phyloP scores from a whole-genome alignment of 2,888 invertebrate species.

The Xanthostigma xanthostigma region DNA sequence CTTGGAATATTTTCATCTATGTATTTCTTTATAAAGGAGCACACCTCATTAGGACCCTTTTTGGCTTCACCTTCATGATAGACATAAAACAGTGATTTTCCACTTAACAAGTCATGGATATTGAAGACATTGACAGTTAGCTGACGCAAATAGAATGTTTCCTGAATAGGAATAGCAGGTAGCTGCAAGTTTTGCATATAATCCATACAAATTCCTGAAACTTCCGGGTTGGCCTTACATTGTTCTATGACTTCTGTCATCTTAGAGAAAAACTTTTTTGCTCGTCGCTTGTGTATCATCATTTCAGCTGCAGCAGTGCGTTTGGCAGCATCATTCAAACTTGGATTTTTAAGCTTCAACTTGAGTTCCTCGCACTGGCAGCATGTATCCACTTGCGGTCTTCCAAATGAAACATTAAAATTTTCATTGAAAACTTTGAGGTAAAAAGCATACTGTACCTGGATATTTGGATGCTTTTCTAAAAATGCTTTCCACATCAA shows the following conservation, averaged over 20 bases:
- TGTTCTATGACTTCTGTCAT: slow-evolving; percentile 5
- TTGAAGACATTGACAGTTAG: slow-evolving; percentile 11
- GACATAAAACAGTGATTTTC: slow-evolving; percentile 7
- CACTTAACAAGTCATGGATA: slow-evolving; percentile 10
- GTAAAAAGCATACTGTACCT: slow-evolving; percentile 1
- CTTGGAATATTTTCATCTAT: slow-evolving; percentile 2
- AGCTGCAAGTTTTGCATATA: slow-evolving; percentile 13
- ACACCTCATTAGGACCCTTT: slow-evolving; percentile 9
- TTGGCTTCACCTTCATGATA: slow-evolving; percentile 7
- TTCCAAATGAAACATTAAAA: slow-evolving; percentile 7
- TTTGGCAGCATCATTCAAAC: slow-evolving; percentile 10
- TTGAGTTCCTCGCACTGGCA: slow-evolving; percentile 8
- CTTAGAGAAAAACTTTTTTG: slow-evolving; percentile 12
- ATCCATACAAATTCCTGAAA: slow-evolving; percentile 10
- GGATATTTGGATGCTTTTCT: too few relatives aligned
- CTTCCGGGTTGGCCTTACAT: slow-evolving; percentile 6
- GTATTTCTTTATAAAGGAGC: slow-evolving; percentile 7
- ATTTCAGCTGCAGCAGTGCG: slow-evolving; percentile 9
- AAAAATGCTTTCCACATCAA: neutral
- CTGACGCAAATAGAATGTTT: slow-evolving; percentile 13
- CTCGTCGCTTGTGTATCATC: slow-evolving; percentile 9
- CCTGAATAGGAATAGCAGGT: slow-evolving; percentile 12
- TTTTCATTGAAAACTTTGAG: slow-evolving; percentile 3
- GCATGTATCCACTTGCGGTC: slow-evolving; percentile 9
- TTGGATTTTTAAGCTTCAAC: slow-evolving; percentile 8